These are phyloP conservation scores for Brenthis daphne DNA, from an alignment of 2,888 invertebrate species.

Conservation along the genomic window DNA sequence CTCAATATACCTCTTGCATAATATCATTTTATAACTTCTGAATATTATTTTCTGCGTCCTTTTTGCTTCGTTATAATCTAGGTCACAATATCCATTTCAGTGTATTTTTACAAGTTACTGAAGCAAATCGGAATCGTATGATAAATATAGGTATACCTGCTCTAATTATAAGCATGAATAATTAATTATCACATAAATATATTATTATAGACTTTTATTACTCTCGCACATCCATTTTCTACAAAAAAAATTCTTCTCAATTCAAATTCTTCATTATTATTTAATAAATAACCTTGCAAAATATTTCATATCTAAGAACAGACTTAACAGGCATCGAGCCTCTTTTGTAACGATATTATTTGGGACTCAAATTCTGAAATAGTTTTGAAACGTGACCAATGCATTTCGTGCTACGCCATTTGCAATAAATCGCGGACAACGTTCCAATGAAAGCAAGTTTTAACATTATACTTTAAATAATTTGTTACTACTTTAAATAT, in stretches of 20 bases:
- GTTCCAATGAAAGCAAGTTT: constrained; percentile 19
- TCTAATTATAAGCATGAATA: too few species aligned
- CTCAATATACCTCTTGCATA: constrained; percentile 5
- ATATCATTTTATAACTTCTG: constrained; percentile 15
- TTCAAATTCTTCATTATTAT: too few species aligned
- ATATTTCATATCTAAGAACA: constrained; percentile 14
- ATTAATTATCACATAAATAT: too few species aligned
- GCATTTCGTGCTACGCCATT: constrained; percentile 44
- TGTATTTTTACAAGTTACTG: neutral
- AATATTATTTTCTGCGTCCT: constrained; percentile 15
- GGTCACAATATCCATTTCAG: constrained; percentile 25
- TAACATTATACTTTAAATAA: constrained; percentile 10
- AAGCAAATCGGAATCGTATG: too few species aligned
- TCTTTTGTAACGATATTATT: constrained; percentile 32
- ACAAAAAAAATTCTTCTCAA: too few species aligned
- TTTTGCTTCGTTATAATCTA: constrained; percentile 22
- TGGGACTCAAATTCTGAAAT: constrained; percentile 39
- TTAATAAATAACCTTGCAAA: too few species aligned
- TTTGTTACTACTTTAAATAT: constrained; percentile 12
- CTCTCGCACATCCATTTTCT: too few species aligned
- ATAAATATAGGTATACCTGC: too few species aligned
- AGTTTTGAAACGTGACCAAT: constrained; percentile 43
- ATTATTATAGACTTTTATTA: too few species aligned
- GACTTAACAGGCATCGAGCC: constrained; percentile 21
- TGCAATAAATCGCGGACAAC: constrained; percentile 32